Base-by-base conservation (phyloP, 2,113 vertebrate species). In the Cyphomyrus plagiostoma region DNA sequence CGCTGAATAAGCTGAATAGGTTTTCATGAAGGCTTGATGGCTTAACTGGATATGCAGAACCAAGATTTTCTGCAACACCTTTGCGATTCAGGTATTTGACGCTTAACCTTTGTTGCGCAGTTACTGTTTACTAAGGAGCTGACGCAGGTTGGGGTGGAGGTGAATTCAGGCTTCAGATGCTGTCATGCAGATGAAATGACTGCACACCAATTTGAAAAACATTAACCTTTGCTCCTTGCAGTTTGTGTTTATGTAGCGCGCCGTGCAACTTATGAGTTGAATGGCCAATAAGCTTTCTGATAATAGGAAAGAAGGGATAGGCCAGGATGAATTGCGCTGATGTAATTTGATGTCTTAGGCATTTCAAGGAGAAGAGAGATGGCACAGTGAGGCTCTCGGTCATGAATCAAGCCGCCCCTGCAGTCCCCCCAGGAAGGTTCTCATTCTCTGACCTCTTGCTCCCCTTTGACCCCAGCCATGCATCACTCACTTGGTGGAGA, bases 201-300 rank as follows among this genome's bases (percentile, higher is more conserved):
- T 88, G 91, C 86, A 89, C 92, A 92, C 93, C 91, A 56, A 84
- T 91, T 92, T 85, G 92, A 90, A 91, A 92, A 56, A 87, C 82
- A n/a, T 90, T 93, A 93, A 94, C 94, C 95, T 95, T 94, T 95
- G 91, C 92, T 93, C 92, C 2, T 66, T 90, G 89, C 89, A 91
- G 90, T 91, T 92, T 90, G 90, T 91, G 91, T 94, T 93, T 92
- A 92, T 93, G 92, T 92, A 83, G 90, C 91, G 48, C 89, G 87
- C 90, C 91, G 91, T 92, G 90, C 90, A 85, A 89, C 89, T 92
- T 90, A 92, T 77, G 91, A 90, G 90, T 92, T 90, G 90, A 92
- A 92, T 92, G 86, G 48, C 83, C 89, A 84, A 87, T 77, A 58
- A 58, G 88, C 35, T 90, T 89, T 91, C 15, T 19, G 2, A 86